Evolutionary conservation across 2,113 vertebrate species (phyloP), one percentile per base, ranked within the genome.

Genomic region (Strix uralensis): DNA sequence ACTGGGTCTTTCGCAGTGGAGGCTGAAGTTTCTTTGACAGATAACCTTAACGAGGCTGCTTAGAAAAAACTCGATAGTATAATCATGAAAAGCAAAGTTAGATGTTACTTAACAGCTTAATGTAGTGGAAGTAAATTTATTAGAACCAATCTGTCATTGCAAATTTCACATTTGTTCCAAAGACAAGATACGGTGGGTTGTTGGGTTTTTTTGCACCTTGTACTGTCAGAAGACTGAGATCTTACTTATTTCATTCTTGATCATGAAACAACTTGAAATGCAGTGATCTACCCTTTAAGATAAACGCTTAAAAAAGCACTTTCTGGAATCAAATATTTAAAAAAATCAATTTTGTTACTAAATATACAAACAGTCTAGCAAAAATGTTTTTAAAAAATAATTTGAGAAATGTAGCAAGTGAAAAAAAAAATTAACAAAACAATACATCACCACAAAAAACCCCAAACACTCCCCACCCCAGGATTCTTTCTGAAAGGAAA

Each of bases 301-400:
- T 4, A 75, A 65, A 87, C 30, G 13, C 47, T 79, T 71, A 13
- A 62, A 21, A n/a, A 16, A 57, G 21, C 14, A 57, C 25, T 61
- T 71, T 46, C 8, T 29, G 2, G 15, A 84, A 59, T 25, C 2
- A 66, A 65, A 5, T 38, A 32, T 20, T 65, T 66, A 5, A 5
- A 13, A 23, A 79, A 83, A 26, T 6, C 2, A 9, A 1, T 29
- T 32, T 67, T 55, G 0, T 21, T 38, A 57, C 49, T 40, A 90
- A 42, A 18, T 23, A 84, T 5, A 54, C 11, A 57, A 58, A 27
- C 2, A 58, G 16, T 18, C 18, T 34, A 61, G 11, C 14, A 82
- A 42, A 65, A 69, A 2, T 0, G 0, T 23, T 46, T 61, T 19
- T 7, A 3, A 10, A 34, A 69, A 36, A 29, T 9, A 30, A 4